Evolutionary conservation across 2,113 vertebrate species (phyloP), one percentile per base, ranked within the genome.

Genomic region (Pachyramphus minor): DNA sequence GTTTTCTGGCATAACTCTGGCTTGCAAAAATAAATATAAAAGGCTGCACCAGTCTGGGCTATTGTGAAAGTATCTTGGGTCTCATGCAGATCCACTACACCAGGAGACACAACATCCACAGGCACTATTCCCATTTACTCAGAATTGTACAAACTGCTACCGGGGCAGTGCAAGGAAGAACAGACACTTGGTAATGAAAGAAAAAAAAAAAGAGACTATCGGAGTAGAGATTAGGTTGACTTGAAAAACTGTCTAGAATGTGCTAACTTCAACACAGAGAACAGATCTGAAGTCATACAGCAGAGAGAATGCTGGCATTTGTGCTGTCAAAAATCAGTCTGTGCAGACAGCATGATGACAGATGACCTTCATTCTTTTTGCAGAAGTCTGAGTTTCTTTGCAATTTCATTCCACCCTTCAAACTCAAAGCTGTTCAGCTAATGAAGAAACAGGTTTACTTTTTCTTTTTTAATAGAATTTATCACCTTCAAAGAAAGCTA

Each of bases 121-220:
- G 60, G 24, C 9, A 37, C 0, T 0, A 31, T 13, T 33, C 71
- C 21, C 7, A 14, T 9, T 53, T 44, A 59, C 14, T 0, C 81
- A 31, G 31, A 89, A 69, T 2, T 41, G 14, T 49, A 68, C 52
- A 62, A 73, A 44, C n/a, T 7, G 53, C 27, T 33, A 64, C 27
- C 30, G 44, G 12, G 27, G 27, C 68, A 94, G 58, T 28, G 39
- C 20, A 63, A 71, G 27, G n/a, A 78, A 84, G 11, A 47, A 56
- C 39, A 81, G 22, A 11, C 11, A 69, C 20, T 35, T 23, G 3
- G 31, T 42, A 78, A 81, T 12, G 74, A 41, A 0, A 74, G 28
- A 7, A 55, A 53, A 59, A 66, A 49, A 52, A 62, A 55, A 27
- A 0, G 2, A 72, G 11, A 56, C 7, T 52, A 41, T 25, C 9